Conservation (phyloP, 2,797 vertebrate species). For the Parambassis ranga region DNA sequence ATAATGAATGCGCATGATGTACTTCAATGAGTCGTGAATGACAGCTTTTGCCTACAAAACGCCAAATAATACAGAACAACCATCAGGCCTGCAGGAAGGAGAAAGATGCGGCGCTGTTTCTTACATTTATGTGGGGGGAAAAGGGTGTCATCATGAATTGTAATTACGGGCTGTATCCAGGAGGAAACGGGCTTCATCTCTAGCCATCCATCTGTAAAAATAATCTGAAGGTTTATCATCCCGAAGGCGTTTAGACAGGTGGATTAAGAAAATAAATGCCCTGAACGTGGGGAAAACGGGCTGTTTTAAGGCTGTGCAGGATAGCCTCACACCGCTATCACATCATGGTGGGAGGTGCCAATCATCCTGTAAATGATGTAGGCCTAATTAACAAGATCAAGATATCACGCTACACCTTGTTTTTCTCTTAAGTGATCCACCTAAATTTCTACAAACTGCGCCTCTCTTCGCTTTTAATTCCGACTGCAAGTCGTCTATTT, state of each 20-base stretch:
- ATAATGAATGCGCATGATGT: conserved; percentile 64
- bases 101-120: conserved; percentile 40
- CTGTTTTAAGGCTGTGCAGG: conserved; percentile 14
- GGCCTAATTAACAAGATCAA: conserved; percentile 58
- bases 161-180: conserved; percentile 51
- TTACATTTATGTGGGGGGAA: conserved; percentile 13
- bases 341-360: conserved; percentile 70
- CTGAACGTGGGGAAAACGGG: background rate
- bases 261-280: conserved; percentile 1
- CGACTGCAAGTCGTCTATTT: conserved; percentile 62
- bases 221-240: background rate
- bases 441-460: conserved; percentile 1
- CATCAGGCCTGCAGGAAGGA: conserved; percentile 4
- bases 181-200: conserved; percentile 22
- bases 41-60: conserved; percentile 10
- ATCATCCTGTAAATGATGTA: conserved; percentile 53
- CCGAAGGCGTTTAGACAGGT: background rate
- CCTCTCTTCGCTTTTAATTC: conserved; percentile 32
- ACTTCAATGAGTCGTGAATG: conserved; percentile 57
- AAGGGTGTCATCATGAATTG: conserved; percentile 68
- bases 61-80: conserved; percentile 11
- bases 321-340: conserved; percentile 45
- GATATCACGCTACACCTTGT: conserved; percentile 6
- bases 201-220: conserved; percentile 1
- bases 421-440: background rate